Percentiles rank a stretch among this genome's conserved stretches.
These are phyloP conservation scores for Brachystomella parvula DNA, from an alignment of 1,140 invertebrate species.

Conservation along the genomic window DNA sequence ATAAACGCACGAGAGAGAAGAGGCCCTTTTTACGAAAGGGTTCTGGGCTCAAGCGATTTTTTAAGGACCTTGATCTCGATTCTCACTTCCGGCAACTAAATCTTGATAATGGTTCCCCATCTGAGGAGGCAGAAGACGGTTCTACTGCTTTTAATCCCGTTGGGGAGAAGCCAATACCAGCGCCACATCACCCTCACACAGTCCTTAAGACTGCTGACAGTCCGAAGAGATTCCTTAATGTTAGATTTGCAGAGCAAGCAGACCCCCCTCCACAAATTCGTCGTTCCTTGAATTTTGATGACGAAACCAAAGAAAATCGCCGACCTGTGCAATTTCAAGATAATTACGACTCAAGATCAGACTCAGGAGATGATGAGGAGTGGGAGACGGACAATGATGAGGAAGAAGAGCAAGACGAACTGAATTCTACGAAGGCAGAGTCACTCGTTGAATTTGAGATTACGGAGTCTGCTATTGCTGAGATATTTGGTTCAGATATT, in stretches of 20 bases:
- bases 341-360: background rate
- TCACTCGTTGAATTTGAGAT: no score
- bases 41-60: slow-evolving; percentile 16
- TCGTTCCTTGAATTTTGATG: background rate
- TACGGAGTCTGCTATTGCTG: no score
- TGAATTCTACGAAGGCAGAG: no score
- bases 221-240: background rate
- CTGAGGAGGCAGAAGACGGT: background rate
- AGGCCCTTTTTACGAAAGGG: slow-evolving; percentile 17
- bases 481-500: no score
- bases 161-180: background rate
- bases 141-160: no score
- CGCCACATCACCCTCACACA: background rate
- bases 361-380: slow-evolving; percentile 12
- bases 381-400: background rate
- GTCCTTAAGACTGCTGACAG: background rate
- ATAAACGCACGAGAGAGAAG: slow-evolving; percentile 1
- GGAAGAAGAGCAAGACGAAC: no score
- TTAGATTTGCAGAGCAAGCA: no score
- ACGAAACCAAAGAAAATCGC: background rate
- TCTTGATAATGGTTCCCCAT: background rate
- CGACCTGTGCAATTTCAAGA: background rate
- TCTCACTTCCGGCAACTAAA: slow-evolving; percentile 5
- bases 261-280: no score
- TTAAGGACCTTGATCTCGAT: slow-evolving; percentile 5